Evolutionary conservation across 2,888 invertebrate species (phyloP).

Genomic region (Taphrorychus bicolor): DNA sequence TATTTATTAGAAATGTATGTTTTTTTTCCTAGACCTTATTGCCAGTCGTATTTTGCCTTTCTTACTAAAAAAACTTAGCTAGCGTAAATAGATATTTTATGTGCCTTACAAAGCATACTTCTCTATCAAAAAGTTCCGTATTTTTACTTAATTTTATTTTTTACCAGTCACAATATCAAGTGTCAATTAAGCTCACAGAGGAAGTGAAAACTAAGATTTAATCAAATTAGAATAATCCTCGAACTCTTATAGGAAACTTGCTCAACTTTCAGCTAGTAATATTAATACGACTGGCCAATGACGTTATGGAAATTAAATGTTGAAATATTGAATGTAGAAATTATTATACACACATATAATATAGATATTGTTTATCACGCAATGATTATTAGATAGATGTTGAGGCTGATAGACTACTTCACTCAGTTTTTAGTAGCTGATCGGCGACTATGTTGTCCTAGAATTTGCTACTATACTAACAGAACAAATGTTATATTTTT

Average conservation of each 20-base stretch:
- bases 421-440: constrained; percentile 3
- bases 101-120: constrained; percentile 27
- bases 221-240: constrained; percentile 8
- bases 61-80: background rate
- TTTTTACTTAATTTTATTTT: no score
- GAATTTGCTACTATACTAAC: constrained; percentile 8
- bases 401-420: constrained; percentile 7
- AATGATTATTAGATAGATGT: constrained; percentile 12
- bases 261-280: constrained; percentile 18
- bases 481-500: background rate
- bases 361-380: constrained; percentile 9
- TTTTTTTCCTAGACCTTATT: constrained; percentile 3
- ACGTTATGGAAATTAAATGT: constrained; percentile 19
- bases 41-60: constrained; percentile 12
- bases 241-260: constrained; percentile 10
- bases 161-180: background rate
- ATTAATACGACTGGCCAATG: constrained; percentile 12
- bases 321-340: constrained; percentile 31
- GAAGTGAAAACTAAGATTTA: background rate
- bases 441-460: constrained; percentile 3
- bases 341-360: constrained; percentile 18
- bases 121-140: background rate
- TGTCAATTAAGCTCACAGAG: background rate
- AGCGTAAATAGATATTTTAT: constrained; percentile 16
- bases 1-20: constrained; percentile 9